phyloP scores from a whole-genome alignment of 2,888 invertebrate genomes.

The Phyto melanocephala region DNA sequence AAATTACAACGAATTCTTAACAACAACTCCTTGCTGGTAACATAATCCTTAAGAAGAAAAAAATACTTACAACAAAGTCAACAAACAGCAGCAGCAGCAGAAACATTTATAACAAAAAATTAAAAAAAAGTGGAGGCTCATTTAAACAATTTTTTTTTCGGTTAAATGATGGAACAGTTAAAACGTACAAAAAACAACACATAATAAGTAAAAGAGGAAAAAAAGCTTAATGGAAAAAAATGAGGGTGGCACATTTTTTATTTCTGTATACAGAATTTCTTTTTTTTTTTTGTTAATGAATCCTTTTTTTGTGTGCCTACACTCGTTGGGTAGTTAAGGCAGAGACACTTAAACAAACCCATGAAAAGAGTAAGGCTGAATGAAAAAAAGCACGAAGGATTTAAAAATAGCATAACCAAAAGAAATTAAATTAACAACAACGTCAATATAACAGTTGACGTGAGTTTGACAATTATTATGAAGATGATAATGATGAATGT shows the following conservation, averaged over 20 bases:
- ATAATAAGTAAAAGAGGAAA: slow-evolving; percentile 51
- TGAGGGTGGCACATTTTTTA: slow-evolving; percentile 63
- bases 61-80: slow-evolving; percentile 32
- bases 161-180: slow-evolving; percentile 1
- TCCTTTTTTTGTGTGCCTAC: slow-evolving; percentile 56
- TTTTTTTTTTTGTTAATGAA: no score
- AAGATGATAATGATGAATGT: slow-evolving; percentile 6
- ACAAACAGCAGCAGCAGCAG: slow-evolving; percentile 39
- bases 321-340: slow-evolving; percentile 54
- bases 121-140: slow-evolving; percentile 58
- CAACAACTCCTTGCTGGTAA: slow-evolving; percentile 44
- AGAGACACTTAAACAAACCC: not conserved
- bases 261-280: slow-evolving; percentile 52
- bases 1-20: slow-evolving; percentile 42
- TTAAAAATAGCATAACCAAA: slow-evolving; percentile 59
- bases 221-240: slow-evolving; percentile 53
- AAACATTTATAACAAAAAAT: slow-evolving; percentile 49
- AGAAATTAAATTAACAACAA: slow-evolving; percentile 64
- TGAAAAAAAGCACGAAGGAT: slow-evolving; percentile 30
- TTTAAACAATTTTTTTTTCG: slow-evolving; percentile 46
- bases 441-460: slow-evolving; percentile 35
- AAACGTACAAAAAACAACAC: slow-evolving; percentile 14
- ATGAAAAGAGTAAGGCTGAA: not conserved
- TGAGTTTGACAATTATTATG: not conserved
- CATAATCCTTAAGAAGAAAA: slow-evolving; percentile 47